Base-by-base conservation (phyloP, 2,888 invertebrate genomes). In the Plusia festucae region DNA sequence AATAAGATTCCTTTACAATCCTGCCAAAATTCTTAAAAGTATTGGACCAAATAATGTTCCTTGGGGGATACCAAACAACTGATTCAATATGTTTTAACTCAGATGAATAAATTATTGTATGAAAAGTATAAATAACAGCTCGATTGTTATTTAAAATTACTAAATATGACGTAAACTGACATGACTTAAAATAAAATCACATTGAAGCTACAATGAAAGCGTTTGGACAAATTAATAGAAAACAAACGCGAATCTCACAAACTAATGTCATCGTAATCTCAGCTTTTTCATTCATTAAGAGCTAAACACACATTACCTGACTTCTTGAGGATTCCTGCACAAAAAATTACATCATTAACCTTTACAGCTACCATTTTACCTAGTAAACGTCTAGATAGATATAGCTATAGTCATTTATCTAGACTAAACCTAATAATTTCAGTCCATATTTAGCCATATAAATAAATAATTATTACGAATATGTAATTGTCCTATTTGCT, bases 151-250 rank as follows among this genome's bases (percentile, higher is more conserved):
- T 27, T 2, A 27, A 27, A 6, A 0, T 53, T n/a, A 16, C 15
- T 58, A 66, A 76, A 79, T 79, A 79, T 68, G 65, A 62, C 82
- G 68, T 59, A 53, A 60, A 64, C 77, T 74, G 84, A 88, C 86
- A 90, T 84, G 53, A 0, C 82, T 68, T 20, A 49, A 68, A 82
- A 79, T 44, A 67, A 78, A 80, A 58, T 27, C 82, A 82, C 78
- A 82, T 62, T 67, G 69, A 94, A 94, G 94, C 95, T 93, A 94
- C 94, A 93, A 91, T 91, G 95, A 95, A 95, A 95, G 94, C 94
- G 82, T 82, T 83, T 83, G 81, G 81, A 86, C 74, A 85, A 82
- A 83, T 79, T 67, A 79, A 81, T 73, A 40, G 6, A 58, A 67
- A 67, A 71, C 57, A 55, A 70, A 70, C 69, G 68, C 60, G 68